These are phyloP conservation scores for Falco concolor DNA, from an alignment of 2,797 vertebrate genomes.

Conservation along the genomic window DNA sequence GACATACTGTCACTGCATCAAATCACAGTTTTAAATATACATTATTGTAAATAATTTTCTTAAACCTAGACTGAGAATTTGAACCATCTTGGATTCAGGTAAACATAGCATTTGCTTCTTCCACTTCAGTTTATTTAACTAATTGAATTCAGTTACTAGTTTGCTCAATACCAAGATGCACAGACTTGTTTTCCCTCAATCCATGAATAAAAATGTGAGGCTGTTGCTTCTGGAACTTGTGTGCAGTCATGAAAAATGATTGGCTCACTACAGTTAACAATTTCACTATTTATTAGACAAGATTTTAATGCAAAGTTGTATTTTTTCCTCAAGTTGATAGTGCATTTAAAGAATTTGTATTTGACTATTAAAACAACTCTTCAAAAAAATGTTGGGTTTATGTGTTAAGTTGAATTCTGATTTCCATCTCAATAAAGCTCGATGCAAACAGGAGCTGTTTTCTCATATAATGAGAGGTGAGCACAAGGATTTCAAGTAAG, in stretches of 20 bases:
- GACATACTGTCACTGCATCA: neutral
- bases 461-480: neutral
- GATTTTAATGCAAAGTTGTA: slow-evolving; percentile 14
- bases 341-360: neutral
- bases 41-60: neutral
- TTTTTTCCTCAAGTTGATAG: neutral
- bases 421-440: neutral
- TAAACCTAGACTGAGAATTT: neutral
- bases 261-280: neutral
- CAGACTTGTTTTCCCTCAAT: neutral
- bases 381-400: neutral
- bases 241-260: neutral
- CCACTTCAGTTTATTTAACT: neutral
- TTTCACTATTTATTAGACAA: slow-evolving; percentile 4
- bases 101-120: neutral
- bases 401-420: neutral
- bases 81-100: neutral
- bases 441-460: neutral
- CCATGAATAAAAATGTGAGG: neutral
- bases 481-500: neutral
- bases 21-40: neutral
- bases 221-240: neutral
- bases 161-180: neutral
- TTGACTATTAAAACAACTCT: neutral
- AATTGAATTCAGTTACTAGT: neutral